A percentile compares a stretch with the other conserved stretches of the same genome.
Evolutionary conservation across 2,888 invertebrate genomes (phyloP).

Genomic region (Argynnis bischoffii): DNA sequence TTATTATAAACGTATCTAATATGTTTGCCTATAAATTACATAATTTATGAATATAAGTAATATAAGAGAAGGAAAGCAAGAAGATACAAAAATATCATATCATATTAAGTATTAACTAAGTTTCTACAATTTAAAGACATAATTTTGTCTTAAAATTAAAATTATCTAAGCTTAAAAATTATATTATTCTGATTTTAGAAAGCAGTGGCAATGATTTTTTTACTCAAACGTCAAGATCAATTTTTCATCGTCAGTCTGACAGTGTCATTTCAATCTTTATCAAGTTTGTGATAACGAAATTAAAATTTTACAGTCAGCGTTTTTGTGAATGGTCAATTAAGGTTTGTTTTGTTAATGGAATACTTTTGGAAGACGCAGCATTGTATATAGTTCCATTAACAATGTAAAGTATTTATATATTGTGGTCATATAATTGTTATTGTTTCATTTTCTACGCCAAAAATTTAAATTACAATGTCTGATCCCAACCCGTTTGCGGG

Average conservation of each 20-base stretch:
- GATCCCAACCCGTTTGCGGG: slow-evolving; percentile 75
- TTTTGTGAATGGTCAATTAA: slow-evolving; percentile 26
- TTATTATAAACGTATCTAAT: too few species aligned
- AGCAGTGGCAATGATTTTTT: neutral
- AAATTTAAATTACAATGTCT: slow-evolving; percentile 57
- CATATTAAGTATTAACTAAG: too few species aligned
- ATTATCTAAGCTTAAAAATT: too few species aligned
- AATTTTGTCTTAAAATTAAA: too few species aligned
- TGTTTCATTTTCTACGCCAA: slow-evolving; percentile 38
- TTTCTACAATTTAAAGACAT: too few species aligned
- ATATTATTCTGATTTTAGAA: too few species aligned
- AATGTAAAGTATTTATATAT: slow-evolving; percentile 40
- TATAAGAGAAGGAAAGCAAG: too few species aligned
- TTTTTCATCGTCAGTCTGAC: slow-evolving; percentile 30
- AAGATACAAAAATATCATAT: too few species aligned
- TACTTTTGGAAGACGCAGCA: neutral
- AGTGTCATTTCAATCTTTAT: slow-evolving; percentile 39
- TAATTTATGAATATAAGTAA: too few species aligned
- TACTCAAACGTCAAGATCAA: slow-evolving; percentile 9
- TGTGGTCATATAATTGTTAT: slow-evolving; percentile 32
- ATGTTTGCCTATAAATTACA: too few species aligned
- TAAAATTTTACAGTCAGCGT: slow-evolving; percentile 44
- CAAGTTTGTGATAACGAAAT: slow-evolving; percentile 44
- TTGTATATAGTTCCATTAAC: slow-evolving; percentile 2
- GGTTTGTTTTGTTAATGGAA: neutral